Percentiles rank a stretch among this genome's conserved stretches.
Conservation (phyloP, 2,888 invertebrate genomes). For the Andrena dorsata region DNA sequence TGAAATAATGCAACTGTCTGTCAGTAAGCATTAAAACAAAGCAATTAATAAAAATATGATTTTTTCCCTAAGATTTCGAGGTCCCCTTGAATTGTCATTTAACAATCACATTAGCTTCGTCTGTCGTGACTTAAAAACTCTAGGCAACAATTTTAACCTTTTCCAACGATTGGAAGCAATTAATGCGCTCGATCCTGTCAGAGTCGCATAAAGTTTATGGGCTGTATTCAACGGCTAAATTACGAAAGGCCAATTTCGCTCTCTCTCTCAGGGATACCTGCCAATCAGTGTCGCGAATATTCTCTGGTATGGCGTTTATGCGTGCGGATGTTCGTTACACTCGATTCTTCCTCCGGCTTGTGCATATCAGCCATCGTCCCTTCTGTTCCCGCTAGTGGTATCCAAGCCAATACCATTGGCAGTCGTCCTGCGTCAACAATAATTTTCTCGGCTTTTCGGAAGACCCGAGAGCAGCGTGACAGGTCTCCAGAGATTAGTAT, state of each 20-base stretch:
- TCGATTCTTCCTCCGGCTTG: slow-evolving; percentile 60
- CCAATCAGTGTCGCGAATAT: slow-evolving; percentile 72
- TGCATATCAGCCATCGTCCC: slow-evolving; percentile 16
- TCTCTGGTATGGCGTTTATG: slow-evolving; percentile 59
- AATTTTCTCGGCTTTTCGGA: slow-evolving; percentile 57
- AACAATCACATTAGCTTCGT: too few species aligned
- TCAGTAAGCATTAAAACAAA: too few species aligned
- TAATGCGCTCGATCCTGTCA: slow-evolving; percentile 19
- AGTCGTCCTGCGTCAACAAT: slow-evolving; percentile 65
- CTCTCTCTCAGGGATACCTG: slow-evolving; percentile 64
- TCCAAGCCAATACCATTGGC: slow-evolving; percentile 42
- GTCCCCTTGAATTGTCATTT: too few species aligned
- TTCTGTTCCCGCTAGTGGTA: slow-evolving; percentile 28
- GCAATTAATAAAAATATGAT: too few species aligned
- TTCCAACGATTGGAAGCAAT: slow-evolving; percentile 3
- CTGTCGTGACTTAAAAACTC: background rate
- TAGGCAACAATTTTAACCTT: background rate
- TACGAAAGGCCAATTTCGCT: slow-evolving; percentile 63
- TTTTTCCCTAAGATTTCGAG: too few species aligned
- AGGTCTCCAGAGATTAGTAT: slow-evolving; percentile 59
- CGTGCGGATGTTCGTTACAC: slow-evolving; percentile 38
- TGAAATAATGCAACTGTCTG: too few species aligned
- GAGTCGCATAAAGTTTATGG: slow-evolving; percentile 39
- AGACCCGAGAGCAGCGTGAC: slow-evolving; percentile 50
- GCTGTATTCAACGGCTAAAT: slow-evolving; percentile 29